These are phyloP conservation scores for Dinoponera quadriceps DNA, from an alignment of 1,140 invertebrate genomes.

Conservation along the genomic window DNA sequence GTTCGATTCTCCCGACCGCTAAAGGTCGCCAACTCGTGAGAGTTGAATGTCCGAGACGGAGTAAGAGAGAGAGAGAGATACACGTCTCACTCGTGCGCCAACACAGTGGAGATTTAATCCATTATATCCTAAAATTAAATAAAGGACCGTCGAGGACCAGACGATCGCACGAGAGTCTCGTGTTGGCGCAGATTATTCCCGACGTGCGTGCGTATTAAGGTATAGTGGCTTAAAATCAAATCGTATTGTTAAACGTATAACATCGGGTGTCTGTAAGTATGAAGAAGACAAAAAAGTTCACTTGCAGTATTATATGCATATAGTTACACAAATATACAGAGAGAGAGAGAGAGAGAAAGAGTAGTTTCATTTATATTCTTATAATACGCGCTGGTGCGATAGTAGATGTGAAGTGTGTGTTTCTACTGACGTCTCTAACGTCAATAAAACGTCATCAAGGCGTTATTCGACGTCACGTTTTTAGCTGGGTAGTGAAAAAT, in stretches of 20 bases:
- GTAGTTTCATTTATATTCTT: too few species aligned
- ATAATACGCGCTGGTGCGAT: too few species aligned
- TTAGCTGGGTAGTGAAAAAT: too few species aligned
- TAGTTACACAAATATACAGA: too few species aligned
- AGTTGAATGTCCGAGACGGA: not conserved
- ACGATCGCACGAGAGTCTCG: not conserved
- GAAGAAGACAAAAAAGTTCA: not conserved
- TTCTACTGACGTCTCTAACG: too few species aligned
- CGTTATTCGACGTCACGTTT: too few species aligned
- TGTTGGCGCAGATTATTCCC: not conserved
- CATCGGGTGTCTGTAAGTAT: not conserved
- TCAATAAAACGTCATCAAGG: too few species aligned
- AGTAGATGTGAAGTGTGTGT: too few species aligned
- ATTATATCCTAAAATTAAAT: conserved; percentile 38
- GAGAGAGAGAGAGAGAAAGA: too few species aligned
- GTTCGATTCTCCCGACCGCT: not conserved
- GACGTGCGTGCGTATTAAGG: not conserved
- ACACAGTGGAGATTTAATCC: conserved; percentile 11
- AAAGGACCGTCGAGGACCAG: not conserved
- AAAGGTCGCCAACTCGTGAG: not conserved
- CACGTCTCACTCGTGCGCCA: not conserved
- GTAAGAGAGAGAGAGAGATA: not conserved
- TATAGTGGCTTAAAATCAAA: not conserved
- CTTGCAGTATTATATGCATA: too few species aligned
- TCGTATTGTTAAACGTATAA: conserved; percentile 1